phyloP scores from a whole-genome alignment of 2,888 invertebrate genomes.

The Hololepta plana region DNA sequence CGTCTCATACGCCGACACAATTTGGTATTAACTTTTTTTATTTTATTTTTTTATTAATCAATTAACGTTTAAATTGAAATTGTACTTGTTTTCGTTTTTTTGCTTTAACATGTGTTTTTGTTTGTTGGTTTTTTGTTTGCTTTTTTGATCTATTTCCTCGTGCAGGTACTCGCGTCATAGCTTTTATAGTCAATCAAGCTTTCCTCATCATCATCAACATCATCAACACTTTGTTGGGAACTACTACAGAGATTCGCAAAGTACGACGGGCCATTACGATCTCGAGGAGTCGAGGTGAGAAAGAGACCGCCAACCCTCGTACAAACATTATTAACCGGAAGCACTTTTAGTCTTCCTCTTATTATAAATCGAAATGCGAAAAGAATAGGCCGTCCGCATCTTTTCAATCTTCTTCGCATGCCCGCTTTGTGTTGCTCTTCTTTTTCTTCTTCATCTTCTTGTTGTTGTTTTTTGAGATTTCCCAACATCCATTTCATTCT shows the following conservation, averaged over 20 bases:
- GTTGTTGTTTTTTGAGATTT: no score
- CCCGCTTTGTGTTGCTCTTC: no score
- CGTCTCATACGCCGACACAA: no score
- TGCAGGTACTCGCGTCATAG: slow-evolving; percentile 28
- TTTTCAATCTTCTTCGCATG: no score
- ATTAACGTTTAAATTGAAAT: slow-evolving; percentile 3
- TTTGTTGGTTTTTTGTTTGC: slow-evolving; percentile 6
- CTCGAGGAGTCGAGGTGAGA: slow-evolving; percentile 29
- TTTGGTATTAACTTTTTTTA: no score
- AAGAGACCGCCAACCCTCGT: slow-evolving; percentile 3
- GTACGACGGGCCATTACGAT: slow-evolving; percentile 25
- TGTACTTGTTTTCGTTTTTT: slow-evolving; percentile 5
- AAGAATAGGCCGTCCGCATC: no score
- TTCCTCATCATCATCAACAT: slow-evolving; percentile 5
- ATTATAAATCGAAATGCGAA: no score
- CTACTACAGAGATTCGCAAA: slow-evolving; percentile 29
- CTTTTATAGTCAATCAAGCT: slow-evolving; percentile 27
- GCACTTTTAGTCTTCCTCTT: no score
- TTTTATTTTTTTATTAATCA: neutral
- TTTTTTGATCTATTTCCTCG: slow-evolving; percentile 15
- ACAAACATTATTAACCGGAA: no score
- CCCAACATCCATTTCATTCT: no score
- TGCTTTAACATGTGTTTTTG: slow-evolving; percentile 4
- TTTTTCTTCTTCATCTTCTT: no score
- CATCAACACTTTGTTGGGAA: slow-evolving; percentile 17